Percentiles rank a stretch among this genome's conserved stretches.
Evolutionary conservation across 2,888 invertebrate genomes (phyloP).

Genomic region (Amphipyra tragopoginis): DNA sequence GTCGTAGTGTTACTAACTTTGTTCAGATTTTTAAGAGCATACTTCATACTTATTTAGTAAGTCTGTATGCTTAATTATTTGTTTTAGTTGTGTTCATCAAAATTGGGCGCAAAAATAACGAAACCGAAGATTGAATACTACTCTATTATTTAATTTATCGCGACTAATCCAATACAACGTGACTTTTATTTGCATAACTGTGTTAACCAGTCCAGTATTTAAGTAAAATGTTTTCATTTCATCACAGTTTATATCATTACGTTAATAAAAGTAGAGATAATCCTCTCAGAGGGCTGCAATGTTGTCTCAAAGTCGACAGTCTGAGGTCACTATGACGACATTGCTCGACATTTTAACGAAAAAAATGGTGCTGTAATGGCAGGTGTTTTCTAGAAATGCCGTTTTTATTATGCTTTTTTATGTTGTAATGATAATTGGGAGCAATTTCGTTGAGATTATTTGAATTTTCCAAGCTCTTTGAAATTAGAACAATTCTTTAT

Average conservation of each 20-base stretch:
- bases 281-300: slow-evolving; percentile 61
- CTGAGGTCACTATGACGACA: slow-evolving; percentile 44
- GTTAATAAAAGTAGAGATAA: slow-evolving; percentile 62
- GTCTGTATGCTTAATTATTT: no score
- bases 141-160: no score
- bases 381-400: slow-evolving; percentile 11
- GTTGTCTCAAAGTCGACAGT: slow-evolving; percentile 66
- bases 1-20: no score
- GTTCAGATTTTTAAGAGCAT: no score
- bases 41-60: no score
- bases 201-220: slow-evolving; percentile 23
- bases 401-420: slow-evolving; percentile 2
- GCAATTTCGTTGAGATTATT: no score
- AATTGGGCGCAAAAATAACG: no score
- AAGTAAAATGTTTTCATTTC: slow-evolving; percentile 57
- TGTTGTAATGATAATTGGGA: background rate
- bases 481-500: no score
- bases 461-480: no score
- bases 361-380: slow-evolving; percentile 24
- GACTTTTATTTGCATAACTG: slow-evolving; percentile 3
- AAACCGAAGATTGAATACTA: no score
- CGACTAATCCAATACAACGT: background rate
- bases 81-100: no score
- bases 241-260: slow-evolving; percentile 55
- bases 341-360: slow-evolving; percentile 40